These are phyloP conservation scores for Pterocles gutturalis DNA, from an alignment of 2,113 vertebrate genomes.

Conservation along the genomic window DNA sequence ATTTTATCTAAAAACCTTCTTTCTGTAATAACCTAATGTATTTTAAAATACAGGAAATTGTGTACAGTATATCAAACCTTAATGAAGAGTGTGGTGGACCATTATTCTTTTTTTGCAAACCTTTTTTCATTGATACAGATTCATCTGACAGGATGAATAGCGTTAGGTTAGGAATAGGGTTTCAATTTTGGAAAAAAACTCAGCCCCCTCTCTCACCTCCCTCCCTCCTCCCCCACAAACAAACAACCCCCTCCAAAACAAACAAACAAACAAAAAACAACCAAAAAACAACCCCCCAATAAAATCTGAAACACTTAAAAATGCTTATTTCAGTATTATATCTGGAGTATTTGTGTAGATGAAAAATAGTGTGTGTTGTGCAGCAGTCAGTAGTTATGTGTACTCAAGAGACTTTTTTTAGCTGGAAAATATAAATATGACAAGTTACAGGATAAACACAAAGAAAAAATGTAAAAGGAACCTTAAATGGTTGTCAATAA, in stretches of 20 bases:
- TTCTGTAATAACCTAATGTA: not conserved
- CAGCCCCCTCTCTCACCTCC: not conserved
- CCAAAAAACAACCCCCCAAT: not conserved
- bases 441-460: not conserved
- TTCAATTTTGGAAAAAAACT: not conserved
- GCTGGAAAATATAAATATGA: not conserved
- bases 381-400: not conserved
- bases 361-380: not conserved
- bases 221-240: not conserved
- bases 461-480: not conserved
- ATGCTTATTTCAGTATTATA: not conserved
- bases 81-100: not conserved
- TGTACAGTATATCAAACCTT: not conserved
- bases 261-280: not conserved
- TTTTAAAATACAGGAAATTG: not conserved
- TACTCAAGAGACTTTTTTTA: not conserved
- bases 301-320: not conserved
- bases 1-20: not conserved
- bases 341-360: not conserved
- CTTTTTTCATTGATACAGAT: not conserved
- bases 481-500: not conserved
- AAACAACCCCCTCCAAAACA: not conserved
- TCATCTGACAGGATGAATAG: not conserved
- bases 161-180: not conserved
- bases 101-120: not conserved